Percentiles rank a stretch among this genome's conserved stretches.
Conservation (phyloP, 2,113 vertebrate species). For the Cromileptes altivelis region DNA sequence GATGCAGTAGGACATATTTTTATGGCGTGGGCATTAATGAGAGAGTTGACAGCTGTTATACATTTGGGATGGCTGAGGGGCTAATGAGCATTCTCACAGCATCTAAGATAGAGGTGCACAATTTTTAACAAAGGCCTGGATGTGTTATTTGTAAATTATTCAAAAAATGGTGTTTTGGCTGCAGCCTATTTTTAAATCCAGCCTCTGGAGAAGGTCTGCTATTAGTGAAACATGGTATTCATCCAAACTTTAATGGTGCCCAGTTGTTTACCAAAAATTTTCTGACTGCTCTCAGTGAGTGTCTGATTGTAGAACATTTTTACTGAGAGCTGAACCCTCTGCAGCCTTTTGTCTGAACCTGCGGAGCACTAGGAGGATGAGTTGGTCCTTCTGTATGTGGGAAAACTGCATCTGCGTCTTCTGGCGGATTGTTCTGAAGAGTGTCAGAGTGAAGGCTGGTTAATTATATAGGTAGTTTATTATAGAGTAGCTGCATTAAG, state of each 20-base stretch:
- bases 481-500: neutral
- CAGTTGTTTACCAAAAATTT: conserved; percentile 54
- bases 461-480: conserved; percentile 19
- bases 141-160: conserved; percentile 55
- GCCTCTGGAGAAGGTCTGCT: conserved; percentile 34
- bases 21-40: conserved; percentile 43
- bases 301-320: conserved; percentile 28
- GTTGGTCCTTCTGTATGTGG: neutral
- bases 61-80: conserved; percentile 11
- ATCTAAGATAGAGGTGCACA: conserved; percentile 35
- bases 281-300: conserved; percentile 30
- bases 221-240: conserved; percentile 46
- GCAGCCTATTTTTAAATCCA: conserved; percentile 37
- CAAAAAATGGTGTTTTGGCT: conserved; percentile 37
- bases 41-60: conserved; percentile 50
- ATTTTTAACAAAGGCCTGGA: conserved; percentile 22
- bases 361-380: neutral
- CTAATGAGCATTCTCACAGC: conserved; percentile 52
- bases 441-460: neutral
- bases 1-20: conserved; percentile 25
- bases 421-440: neutral
- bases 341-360: conserved; percentile 5
- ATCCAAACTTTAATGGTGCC: conserved; percentile 62
- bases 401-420: neutral
- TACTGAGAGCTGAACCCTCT: conserved; percentile 11